Evolutionary conservation across 2,113 vertebrate genomes (phyloP).

Genomic region (Albula goreensis): DNA sequence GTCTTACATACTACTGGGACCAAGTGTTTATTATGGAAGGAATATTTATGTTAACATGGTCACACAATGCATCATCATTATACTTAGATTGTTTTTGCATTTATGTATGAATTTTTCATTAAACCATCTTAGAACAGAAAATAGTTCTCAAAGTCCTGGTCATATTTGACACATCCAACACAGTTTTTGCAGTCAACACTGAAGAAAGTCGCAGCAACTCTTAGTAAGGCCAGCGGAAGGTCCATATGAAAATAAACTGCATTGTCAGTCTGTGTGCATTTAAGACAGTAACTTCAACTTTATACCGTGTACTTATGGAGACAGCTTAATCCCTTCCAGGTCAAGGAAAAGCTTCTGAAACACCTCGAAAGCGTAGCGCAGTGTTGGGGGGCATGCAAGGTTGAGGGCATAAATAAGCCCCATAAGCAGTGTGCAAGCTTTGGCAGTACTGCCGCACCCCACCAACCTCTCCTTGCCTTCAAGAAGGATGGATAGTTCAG

Average conservation of each 20-base stretch:
- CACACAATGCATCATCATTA: neutral
- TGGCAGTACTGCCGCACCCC: constrained; percentile 26
- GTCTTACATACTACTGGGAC: neutral
- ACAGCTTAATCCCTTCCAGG: constrained; percentile 30
- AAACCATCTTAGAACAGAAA: neutral
- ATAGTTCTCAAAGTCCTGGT: neutral
- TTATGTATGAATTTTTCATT: neutral
- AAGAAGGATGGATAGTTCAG: constrained; percentile 22
- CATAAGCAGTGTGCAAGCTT: constrained; percentile 35
- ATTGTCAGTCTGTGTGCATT: neutral
- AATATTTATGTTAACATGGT: neutral
- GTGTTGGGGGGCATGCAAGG: constrained; percentile 31
- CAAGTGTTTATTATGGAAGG: neutral
- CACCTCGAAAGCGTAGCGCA: constrained; percentile 32
- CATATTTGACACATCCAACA: constrained; percentile 1
- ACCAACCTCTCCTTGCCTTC: constrained; percentile 37
- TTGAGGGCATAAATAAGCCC: constrained; percentile 37
- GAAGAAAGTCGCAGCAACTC: constrained; percentile 18
- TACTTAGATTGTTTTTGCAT: neutral
- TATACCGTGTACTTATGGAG: constrained; percentile 27
- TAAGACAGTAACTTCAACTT: constrained; percentile 24
- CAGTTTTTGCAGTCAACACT: constrained; percentile 3
- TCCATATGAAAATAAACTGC: constrained; percentile 12
- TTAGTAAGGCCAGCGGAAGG: constrained; percentile 11
- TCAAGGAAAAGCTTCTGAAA: constrained; percentile 32